phyloP scores from a whole-genome alignment of 2,797 vertebrate species.

The Pogoniulus pusillus region DNA sequence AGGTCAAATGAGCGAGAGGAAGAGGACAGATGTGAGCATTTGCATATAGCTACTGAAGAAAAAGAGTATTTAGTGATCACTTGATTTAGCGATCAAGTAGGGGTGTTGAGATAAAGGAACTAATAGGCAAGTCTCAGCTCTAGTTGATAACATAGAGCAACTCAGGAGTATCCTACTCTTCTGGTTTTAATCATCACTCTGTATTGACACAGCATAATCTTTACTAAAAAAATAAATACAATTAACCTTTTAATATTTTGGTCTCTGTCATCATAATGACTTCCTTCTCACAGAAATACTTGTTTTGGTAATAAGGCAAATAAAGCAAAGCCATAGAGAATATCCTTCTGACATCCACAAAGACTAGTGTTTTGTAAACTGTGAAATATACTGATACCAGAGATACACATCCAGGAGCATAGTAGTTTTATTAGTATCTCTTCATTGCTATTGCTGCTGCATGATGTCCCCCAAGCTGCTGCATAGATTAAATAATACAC shows the following conservation, averaged over 20 bases:
- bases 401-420: background rate
- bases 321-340: background rate
- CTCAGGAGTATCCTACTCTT: background rate
- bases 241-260: background rate
- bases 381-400: conserved; percentile 8
- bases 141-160: background rate
- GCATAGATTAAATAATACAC: background rate
- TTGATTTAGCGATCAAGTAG: background rate
- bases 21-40: background rate
- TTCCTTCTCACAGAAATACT: background rate
- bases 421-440: background rate
- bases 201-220: background rate
- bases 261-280: background rate
- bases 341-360: background rate
- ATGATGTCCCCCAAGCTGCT: background rate
- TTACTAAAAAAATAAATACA: background rate
- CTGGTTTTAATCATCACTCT: background rate
- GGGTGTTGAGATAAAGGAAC: background rate
- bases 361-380: background rate
- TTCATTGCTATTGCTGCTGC: background rate
- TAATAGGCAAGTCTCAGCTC: background rate
- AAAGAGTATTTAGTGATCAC: background rate
- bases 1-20: background rate
- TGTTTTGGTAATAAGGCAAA: background rate
- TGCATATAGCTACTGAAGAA: background rate